Percentiles rank a stretch among this genome's conserved stretches.
Evolutionary conservation across 2,888 invertebrate species (phyloP).

Genomic region (Spilosoma lubricipeda): DNA sequence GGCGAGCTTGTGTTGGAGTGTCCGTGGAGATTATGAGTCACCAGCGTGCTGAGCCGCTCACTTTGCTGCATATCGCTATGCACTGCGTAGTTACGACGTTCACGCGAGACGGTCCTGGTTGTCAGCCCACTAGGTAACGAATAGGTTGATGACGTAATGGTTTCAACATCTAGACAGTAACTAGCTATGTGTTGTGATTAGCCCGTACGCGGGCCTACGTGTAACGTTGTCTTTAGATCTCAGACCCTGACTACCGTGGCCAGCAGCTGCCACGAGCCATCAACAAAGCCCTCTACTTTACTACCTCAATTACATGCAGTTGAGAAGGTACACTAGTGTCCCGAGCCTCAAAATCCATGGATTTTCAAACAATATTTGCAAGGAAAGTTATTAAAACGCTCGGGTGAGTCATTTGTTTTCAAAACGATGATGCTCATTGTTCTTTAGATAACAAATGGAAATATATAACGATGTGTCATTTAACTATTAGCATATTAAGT

Average conservation of each 20-base stretch:
- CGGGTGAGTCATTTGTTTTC: conserved; percentile 67
- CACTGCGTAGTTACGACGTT: conserved; percentile 63
- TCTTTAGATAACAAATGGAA: conserved; percentile 26
- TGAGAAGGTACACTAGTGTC: conserved; percentile 32
- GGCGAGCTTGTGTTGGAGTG: conserved; percentile 64
- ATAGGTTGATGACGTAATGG: conserved; percentile 73
- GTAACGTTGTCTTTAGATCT: conserved; percentile 78
- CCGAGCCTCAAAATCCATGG: conserved; percentile 34
- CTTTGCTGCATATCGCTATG: conserved; percentile 51
- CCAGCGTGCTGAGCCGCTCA: conserved; percentile 55
- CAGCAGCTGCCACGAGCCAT: conserved; percentile 47
- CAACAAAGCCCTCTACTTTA: conserved; percentile 27
- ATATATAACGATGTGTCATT: neutral
- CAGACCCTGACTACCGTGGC: conserved; percentile 60
- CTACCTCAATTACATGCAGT: conserved; percentile 37
- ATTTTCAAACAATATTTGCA: conserved; percentile 33
- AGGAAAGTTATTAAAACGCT: conserved; percentile 40
- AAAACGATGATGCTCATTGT: conserved; percentile 51
- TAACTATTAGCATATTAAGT: neutral
- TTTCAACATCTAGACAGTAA: conserved; percentile 61
- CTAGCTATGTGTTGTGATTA: conserved; percentile 48
- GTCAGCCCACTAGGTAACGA: conserved; percentile 85
- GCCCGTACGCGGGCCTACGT: conserved; percentile 69
- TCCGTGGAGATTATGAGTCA: conserved; percentile 62
- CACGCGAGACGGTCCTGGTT: conserved; percentile 74